A percentile compares a stretch with the other conserved stretches of the same genome.
Evolutionary conservation across 2,888 invertebrate species (phyloP).

Genomic region (Mythimna pallens): DNA sequence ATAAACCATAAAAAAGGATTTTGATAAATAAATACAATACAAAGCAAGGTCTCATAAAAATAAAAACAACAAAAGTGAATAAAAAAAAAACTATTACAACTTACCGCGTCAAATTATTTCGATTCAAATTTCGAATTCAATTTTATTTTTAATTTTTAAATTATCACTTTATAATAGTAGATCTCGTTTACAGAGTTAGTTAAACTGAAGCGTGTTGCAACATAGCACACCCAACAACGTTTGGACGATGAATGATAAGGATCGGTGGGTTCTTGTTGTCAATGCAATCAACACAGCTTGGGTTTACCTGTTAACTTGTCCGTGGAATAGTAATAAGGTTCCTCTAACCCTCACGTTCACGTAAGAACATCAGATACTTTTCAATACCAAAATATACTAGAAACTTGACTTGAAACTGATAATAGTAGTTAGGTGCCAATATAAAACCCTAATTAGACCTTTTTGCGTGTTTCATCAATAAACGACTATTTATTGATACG

Average conservation of each 20-base stretch:
- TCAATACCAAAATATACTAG: too few species aligned
- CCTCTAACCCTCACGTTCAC: not conserved
- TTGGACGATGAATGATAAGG: slow-evolving; percentile 40
- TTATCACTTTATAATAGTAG: not conserved
- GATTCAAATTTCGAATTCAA: slow-evolving; percentile 14
- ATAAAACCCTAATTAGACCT: too few species aligned
- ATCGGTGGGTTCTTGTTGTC: slow-evolving; percentile 12
- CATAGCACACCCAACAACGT: slow-evolving; percentile 30
- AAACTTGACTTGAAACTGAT: not conserved
- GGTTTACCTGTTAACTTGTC: slow-evolving; percentile 18
- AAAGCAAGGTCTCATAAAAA: not conserved
- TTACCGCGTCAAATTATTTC: slow-evolving; percentile 20
- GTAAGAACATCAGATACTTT: not conserved
- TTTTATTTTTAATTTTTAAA: not conserved
- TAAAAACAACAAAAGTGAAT: not conserved
- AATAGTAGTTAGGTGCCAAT: not conserved
- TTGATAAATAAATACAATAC: not conserved
- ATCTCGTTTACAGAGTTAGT: not conserved
- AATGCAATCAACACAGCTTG: slow-evolving; percentile 20
- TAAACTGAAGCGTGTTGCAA: slow-evolving; percentile 9
- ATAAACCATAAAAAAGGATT: not conserved
- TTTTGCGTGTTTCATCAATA: too few species aligned
- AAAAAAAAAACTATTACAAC: not conserved
- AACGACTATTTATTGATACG: too few species aligned
- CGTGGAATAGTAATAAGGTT: slow-evolving; percentile 3